phyloP scores from a whole-genome alignment of 2,888 invertebrate genomes.

The Rapana venosa region DNA sequence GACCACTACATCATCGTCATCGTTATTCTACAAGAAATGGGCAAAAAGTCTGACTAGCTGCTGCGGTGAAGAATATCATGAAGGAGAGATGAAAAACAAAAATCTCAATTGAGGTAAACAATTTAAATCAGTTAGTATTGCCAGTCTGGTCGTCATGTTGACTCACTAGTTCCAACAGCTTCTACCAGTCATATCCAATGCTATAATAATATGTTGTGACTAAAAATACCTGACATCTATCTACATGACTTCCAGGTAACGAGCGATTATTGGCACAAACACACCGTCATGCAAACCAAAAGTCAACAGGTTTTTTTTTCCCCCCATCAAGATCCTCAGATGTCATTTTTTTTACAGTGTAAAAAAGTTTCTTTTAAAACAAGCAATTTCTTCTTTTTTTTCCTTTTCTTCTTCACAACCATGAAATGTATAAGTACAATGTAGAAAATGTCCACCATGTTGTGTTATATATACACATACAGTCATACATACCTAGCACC shows the following conservation, averaged over 20 bases:
- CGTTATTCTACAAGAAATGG: neutral
- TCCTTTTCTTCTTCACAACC: slow-evolving; percentile 2
- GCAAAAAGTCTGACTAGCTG: slow-evolving; percentile 13
- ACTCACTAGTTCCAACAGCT: neutral
- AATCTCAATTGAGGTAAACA: slow-evolving; percentile 20
- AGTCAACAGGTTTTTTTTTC: too few species aligned
- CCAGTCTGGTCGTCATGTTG: neutral
- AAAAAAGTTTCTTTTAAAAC: neutral
- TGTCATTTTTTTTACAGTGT: too few species aligned
- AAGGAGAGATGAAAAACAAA: neutral
- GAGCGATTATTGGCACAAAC: neutral
- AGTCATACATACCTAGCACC: slow-evolving; percentile 16
- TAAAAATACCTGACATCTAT: too few species aligned
- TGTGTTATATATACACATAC: neutral
- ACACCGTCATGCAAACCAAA: neutral
- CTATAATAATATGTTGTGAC: too few species aligned
- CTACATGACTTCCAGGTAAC: too few species aligned
- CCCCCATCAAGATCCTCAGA: too few species aligned
- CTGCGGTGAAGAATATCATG: slow-evolving; percentile 22
- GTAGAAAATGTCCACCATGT: neutral
- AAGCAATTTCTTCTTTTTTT: neutral
- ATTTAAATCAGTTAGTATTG: neutral
- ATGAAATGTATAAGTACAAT: slow-evolving; percentile 29
- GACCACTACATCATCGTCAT: too few species aligned
- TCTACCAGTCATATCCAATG: neutral